phyloP scores from a whole-genome alignment of 2,797 vertebrate species.

The Oreochromis mossambicus region DNA sequence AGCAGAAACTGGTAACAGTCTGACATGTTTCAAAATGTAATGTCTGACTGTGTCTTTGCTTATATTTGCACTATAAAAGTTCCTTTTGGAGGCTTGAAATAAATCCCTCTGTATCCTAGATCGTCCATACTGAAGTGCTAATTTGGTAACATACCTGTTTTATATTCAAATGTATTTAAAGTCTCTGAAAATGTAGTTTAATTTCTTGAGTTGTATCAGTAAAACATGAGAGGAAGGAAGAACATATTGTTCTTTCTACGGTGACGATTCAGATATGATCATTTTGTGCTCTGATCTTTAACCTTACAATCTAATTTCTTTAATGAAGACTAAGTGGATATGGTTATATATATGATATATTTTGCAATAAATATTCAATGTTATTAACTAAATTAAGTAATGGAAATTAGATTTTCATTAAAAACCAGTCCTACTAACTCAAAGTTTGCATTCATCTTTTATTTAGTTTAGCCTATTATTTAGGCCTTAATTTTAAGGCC shows the following conservation, averaged over 20 bases:
- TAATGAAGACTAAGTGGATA: not conserved
- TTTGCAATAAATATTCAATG: not conserved
- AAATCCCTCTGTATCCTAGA: not conserved
- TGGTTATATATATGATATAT: not conserved
- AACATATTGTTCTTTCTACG: accelerated
- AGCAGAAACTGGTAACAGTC: not conserved
- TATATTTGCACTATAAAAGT: not conserved
- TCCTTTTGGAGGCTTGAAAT: not conserved
- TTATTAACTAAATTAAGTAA: not conserved
- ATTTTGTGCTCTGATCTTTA: not conserved
- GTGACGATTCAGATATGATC: not conserved
- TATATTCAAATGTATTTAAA: not conserved
- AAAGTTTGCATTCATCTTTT: too few relatives aligned
- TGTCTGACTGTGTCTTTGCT: not conserved
- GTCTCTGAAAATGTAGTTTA: not conserved
- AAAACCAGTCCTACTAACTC: too few relatives aligned
- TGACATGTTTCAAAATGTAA: not conserved
- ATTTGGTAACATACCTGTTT: not conserved
- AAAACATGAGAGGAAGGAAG: not conserved
- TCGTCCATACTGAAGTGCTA: accelerated
- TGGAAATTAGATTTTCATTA: too few relatives aligned
- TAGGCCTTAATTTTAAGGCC: accelerated
- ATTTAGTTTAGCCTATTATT: not conserved
- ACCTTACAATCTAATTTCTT: not conserved
- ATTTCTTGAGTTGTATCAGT: not conserved